Conservation (phyloP, 2,113 vertebrate species). For the Eublepharis macularius region DNA sequence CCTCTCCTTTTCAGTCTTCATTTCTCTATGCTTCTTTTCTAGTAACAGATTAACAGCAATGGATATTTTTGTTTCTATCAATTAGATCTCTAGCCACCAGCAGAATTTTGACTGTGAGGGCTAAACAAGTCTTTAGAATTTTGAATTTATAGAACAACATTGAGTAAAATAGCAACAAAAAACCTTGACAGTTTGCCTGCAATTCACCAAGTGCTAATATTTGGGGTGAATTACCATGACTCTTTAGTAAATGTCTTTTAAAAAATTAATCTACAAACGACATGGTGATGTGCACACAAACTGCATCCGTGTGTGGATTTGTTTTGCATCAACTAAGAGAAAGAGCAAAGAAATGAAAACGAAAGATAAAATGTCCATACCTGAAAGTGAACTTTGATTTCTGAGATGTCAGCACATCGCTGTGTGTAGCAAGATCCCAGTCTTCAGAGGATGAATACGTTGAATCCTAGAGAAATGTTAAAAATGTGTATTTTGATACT, state of each 20-base stretch:
- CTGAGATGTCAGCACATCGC: constrained; percentile 54
- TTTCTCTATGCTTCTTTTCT: not conserved
- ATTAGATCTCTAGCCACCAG: not conserved
- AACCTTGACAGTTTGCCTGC: not conserved
- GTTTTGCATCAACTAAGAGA: not conserved
- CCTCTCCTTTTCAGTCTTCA: not conserved
- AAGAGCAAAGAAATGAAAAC: not conserved
- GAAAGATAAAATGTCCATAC: constrained; percentile 56
- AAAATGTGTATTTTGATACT: constrained; percentile 29
- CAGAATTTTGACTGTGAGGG: too few relatives aligned
- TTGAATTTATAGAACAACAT: not conserved
- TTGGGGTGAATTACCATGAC: not conserved
- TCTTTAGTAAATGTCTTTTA: not conserved
- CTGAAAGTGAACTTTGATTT: constrained; percentile 63
- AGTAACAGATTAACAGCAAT: not conserved
- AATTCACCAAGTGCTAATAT: not conserved
- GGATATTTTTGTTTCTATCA: not conserved
- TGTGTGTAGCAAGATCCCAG: constrained; percentile 54
- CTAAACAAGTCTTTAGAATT: not conserved
- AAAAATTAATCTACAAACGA: not conserved
- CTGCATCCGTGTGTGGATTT: not conserved
- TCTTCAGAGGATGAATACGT: constrained; percentile 65
- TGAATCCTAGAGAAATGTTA: constrained; percentile 70
- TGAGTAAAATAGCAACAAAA: not conserved
- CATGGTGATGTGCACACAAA: not conserved